A percentile compares a stretch with the other conserved stretches of the same genome.
Evolutionary conservation across 2,797 vertebrate genomes (phyloP).

Genomic region (Macropus fuliginosus): DNA sequence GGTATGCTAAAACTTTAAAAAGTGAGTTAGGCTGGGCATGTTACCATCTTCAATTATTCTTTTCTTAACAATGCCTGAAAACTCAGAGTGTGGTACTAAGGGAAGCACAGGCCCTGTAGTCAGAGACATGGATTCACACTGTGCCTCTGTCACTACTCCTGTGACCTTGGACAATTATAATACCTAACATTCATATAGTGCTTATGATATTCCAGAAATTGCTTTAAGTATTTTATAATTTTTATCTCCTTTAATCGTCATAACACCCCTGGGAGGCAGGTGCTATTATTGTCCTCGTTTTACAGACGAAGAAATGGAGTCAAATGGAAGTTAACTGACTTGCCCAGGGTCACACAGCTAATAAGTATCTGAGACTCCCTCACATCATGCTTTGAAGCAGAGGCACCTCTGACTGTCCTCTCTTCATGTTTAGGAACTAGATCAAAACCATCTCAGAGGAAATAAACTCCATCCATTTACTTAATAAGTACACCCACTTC

Average conservation of each 20-base stretch:
- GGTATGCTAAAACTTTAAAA: neutral
- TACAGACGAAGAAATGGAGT: neutral
- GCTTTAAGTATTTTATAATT: neutral
- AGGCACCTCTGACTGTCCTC: rapidly evolving
- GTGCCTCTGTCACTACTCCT: neutral
- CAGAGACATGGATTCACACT: neutral
- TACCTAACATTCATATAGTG: neutral
- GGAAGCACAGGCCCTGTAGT: neutral
- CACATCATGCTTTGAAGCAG: neutral
- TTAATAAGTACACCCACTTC: slow-evolving; percentile 69
- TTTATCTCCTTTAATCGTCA: neutral
- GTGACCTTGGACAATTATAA: neutral
- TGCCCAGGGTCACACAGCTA: neutral
- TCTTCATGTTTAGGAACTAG: neutral
- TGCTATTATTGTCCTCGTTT: neutral
- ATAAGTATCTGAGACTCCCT: neutral
- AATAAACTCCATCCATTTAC: slow-evolving; percentile 72
- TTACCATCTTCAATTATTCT: neutral
- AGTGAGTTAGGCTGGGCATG: neutral
- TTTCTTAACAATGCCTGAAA: neutral
- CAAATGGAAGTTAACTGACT: neutral
- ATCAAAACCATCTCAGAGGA: slow-evolving; percentile 70
- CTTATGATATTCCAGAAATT: neutral
- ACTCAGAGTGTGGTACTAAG: neutral
- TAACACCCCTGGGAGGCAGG: neutral